Base-by-base conservation (phyloP, 2,113 vertebrate genomes). In the Marmota flaviventris region DNA sequence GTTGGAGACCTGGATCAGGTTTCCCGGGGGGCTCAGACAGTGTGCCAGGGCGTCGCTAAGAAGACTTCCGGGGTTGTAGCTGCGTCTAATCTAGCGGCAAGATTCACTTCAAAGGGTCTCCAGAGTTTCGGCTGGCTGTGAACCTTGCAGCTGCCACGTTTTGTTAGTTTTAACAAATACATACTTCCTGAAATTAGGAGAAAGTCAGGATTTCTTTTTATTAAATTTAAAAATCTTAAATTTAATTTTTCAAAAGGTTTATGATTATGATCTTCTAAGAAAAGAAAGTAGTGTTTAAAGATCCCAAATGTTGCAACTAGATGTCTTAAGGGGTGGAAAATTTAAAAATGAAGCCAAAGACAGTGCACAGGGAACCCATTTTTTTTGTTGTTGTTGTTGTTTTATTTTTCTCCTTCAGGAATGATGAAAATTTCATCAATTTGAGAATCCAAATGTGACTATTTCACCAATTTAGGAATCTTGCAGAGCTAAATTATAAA, bases 111-210 rank as follows among this genome's bases (percentile, higher is more conserved):
- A 0, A 12, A 7, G 45, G 89, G 88, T 39, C 42, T 93, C 32
- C 27, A 18, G 67, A 1, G 58, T 61, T 81, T 29, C 25, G 9
- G 4, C 39, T 39, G 39, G 39, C 18, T 69, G 8, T 1, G 11
- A 69, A 65, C 11, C 48, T 73, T 61, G 73, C 29, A 18, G 42
- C 83, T 34, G n/a, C 84, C 32, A n/a, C 2, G 17, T 72, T 86
- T 92, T 81, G 25, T 58, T 86, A 32, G 16, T 6, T 67, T 4
- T 53, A 56, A 53, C 25, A 85, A 67, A 93, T 29, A 14, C 22
- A 27, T 79, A 20, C 42, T 92, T 90, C 76, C 81, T 63, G 72
- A 94, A 94, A 96, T 67, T 89, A 42, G 61, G 32, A 14, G 18
- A 24, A 45, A 75, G 63, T 45, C 45, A 22, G 1, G 12, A 39